Conservation (phyloP, 2,113 vertebrate genomes). For the Callionymus lyra region DNA sequence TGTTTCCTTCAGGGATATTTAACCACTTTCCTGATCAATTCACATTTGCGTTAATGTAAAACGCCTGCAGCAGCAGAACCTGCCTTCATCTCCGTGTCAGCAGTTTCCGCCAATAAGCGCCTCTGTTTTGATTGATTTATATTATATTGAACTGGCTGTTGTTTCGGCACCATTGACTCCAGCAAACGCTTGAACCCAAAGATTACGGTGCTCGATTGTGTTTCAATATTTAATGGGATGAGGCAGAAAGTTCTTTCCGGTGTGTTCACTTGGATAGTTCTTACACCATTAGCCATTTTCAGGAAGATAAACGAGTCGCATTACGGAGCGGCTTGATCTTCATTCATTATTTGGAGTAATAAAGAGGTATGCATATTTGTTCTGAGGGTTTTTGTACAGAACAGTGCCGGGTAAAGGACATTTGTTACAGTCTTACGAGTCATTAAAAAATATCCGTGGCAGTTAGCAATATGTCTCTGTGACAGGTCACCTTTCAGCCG, state of each 20-base stretch:
- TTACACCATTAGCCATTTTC: constrained; percentile 62
- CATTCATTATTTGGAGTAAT: constrained; percentile 68
- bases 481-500: too few relatives aligned
- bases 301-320: constrained; percentile 67
- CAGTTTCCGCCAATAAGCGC: constrained; percentile 31
- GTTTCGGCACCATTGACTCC: constrained; percentile 54
- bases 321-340: constrained; percentile 60
- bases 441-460: too few relatives aligned
- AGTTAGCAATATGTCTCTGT: too few relatives aligned
- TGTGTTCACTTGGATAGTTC: constrained; percentile 45
- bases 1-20: too few relatives aligned
- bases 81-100: constrained; percentile 29
- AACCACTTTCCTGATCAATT: too few relatives aligned
- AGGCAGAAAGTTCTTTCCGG: constrained; percentile 36
- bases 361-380: constrained; percentile 48
- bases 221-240: constrained; percentile 63
- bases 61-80: too few relatives aligned
- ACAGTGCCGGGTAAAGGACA: too few relatives aligned
- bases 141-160: constrained; percentile 50
- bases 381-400: too few relatives aligned
- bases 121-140: constrained; percentile 52
- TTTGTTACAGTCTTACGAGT: too few relatives aligned
- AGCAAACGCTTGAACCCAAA: too few relatives aligned
- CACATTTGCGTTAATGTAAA: too few relatives aligned
- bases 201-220: constrained; percentile 55